Base-by-base conservation (phyloP, 2,888 invertebrate species). In the Drosophila ezoana region DNA sequence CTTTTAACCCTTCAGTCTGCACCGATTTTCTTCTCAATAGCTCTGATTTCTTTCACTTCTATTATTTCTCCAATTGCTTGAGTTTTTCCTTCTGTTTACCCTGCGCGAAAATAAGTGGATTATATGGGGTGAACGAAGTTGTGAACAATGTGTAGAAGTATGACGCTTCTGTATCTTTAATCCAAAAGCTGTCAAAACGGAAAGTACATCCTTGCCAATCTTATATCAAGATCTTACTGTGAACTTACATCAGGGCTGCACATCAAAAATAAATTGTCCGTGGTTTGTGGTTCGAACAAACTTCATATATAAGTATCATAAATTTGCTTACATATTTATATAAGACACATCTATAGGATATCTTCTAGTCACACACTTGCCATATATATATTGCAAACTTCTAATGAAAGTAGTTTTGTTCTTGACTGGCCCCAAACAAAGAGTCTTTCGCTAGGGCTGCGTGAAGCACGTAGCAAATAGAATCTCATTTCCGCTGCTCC, bases 391-490 rank as follows among this genome's bases (percentile, higher is more conserved):
- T 60, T 23, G 40, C 32, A 23, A 67, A 54, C 40, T 68, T 61
- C 14, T 37, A 53, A 38, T 52, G 54, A 41, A 52, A 61, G 52
- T 54, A 54, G 70, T 76, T 73, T 63, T 43, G 40, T 47, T 23
- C 33, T 44, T 40, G 18, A 41, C 18, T 23, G 23, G 13, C 43
- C n/a, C 32, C 53, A 76, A 71, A 60, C 54, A 72, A 74, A 18
- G 47, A 57, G 38, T 47, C 56, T 48, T 71, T 47, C 6, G 9
- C 44, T 51, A 16, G 60, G 5, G 16, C 57, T 62, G 64, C 59
- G 44, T 57, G 64, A 40, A 20, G 65, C 70, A 80, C 72, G 76
- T 70, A 63, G 44, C 41, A 71, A 81, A 81, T 70, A 57, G 56
- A 62, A 67, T 81, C 65, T 65, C 69, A 74, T 71, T 86, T 73